Evolutionary conservation across 2,113 vertebrate species (phyloP), one percentile per base, ranked within the genome.

Genomic region (Pseudorasbora parva): DNA sequence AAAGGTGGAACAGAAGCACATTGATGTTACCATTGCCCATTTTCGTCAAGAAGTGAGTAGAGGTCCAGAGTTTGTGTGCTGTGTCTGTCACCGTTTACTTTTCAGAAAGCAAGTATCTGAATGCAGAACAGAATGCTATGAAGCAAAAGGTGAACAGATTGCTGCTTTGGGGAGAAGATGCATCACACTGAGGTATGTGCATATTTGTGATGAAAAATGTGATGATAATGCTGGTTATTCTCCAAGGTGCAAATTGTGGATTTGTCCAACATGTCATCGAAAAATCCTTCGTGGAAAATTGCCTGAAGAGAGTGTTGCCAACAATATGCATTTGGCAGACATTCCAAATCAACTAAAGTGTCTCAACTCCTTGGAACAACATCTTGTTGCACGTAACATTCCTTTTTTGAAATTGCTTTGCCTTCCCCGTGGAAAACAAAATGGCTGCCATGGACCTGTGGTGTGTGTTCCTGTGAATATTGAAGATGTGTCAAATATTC

Each of bases 21-120:
- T 86, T 30, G 47, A 47, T 57, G 27, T 56, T 51, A 8, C 37
- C 12, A 73, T 81, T 51, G 17, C 17, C 25, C 0, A 14, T 21
- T 84, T 78, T 71, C 15, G 23, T 8, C 37, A 41, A n/a, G 41
- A 73, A 37, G 51, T 64, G 0, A 66, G 56, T 41, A 45, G 1
- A 21, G 78, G 77, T 12, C 84, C 84, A 25, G 84, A 81, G 12
- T 71, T 37, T 82, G 23, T n/a, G n/a, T n/a, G n/a, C n/a, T n/a
- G n/a, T n/a, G n/a, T n/a, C n/a, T n/a, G n/a, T n/a, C n/a, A n/a
- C 2, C 25, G 62, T 19, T 64, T 78, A 25, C 27, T 83, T 14
- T 82, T 82, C 73, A 77, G 75, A 59, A 86, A 83, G 19, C 81
- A 83, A 8, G 76, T 84, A 5, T 21, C 23, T 33, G 60, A 77